Evolutionary conservation across 2,113 vertebrate genomes (phyloP).

Genomic region (Eonycteris spelaea): DNA sequence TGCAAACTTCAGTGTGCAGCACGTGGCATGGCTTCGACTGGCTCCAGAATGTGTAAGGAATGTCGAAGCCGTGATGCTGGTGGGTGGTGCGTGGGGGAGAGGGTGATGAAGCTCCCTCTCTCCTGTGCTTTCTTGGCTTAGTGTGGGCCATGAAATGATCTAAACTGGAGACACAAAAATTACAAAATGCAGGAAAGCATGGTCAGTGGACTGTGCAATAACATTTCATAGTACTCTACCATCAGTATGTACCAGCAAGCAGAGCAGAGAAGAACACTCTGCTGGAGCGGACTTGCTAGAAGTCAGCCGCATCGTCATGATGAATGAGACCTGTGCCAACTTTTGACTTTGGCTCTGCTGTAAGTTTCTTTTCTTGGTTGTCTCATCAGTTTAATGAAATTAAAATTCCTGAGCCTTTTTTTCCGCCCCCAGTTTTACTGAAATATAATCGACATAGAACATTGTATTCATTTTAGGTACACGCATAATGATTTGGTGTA

Average conservation of each 20-base stretch:
- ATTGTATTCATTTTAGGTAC: not conserved
- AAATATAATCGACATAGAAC: not conserved
- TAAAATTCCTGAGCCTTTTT: not conserved
- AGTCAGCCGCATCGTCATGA: not conserved
- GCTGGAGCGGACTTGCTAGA: not conserved
- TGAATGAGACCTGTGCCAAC: not conserved
- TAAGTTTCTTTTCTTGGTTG: not conserved
- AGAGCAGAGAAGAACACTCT: fast-evolving
- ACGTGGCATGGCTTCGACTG: not conserved
- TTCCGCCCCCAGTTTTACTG: not conserved
- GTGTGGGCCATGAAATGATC: not conserved
- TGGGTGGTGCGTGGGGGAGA: not conserved
- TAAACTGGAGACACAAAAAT: not conserved
- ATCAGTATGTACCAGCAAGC: not conserved
- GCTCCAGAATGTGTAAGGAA: not conserved
- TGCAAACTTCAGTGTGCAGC: not conserved
- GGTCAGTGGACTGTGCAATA: not conserved
- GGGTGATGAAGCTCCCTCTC: not conserved
- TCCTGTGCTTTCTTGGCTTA: not conserved
- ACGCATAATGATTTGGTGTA: not conserved
- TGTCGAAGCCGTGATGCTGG: not conserved
- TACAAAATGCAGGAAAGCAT: not conserved
- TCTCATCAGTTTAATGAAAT: not conserved
- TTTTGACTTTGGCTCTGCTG: not conserved
- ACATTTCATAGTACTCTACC: not conserved